Evolutionary conservation across 2,888 invertebrate genomes (phyloP), one percentile per base, ranked within the genome.

Genomic region (Ormyrus nitidulus): DNA sequence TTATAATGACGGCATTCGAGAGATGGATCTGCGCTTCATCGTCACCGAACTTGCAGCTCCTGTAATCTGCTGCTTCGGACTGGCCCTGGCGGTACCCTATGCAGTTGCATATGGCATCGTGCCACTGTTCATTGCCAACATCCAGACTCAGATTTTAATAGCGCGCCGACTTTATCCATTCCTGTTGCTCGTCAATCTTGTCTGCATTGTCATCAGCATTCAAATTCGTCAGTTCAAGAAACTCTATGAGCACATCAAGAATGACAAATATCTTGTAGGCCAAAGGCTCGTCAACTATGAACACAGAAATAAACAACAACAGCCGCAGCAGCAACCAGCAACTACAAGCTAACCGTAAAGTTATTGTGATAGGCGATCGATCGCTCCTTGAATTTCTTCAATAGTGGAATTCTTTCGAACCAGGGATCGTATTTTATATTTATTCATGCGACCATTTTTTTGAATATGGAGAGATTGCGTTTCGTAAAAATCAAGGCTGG

Each of bases 221-320:
- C 97, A 99, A 93, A 94, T 98, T 78, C 94, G 96, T 77, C 99
- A 99, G 90, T 97, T 99, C 92, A 95, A 94, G 87, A 96, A 97
- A 87, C 92, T 99, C 19, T 99, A 99, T 91, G 97, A 99, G 90
- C 98, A 98, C 91, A 99, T 99, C 88, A 98, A 99, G 92, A 99
- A 99, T 91, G 99, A 99, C 92, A 99, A 99, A 92, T 99, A 99
- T 92, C 93, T 99, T 69, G 99, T 99, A 11, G 99, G 99, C 0
- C 96, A 98, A 87, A 93, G 98, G 84, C 93, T 99, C 84, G 99
- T 99, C 49, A 99, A 99, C 92, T 99, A 99, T 92, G 98, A 99
- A 90, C 96, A 96, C 89, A 93, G 95, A 84, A 93, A 94, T 84
- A 95, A 94, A 86, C 84, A 89, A 72, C 91, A 91, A 87, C 83